Evolutionary conservation across 2,113 vertebrate genomes (phyloP).

Genomic region (Thalassarche chlororhynchos): DNA sequence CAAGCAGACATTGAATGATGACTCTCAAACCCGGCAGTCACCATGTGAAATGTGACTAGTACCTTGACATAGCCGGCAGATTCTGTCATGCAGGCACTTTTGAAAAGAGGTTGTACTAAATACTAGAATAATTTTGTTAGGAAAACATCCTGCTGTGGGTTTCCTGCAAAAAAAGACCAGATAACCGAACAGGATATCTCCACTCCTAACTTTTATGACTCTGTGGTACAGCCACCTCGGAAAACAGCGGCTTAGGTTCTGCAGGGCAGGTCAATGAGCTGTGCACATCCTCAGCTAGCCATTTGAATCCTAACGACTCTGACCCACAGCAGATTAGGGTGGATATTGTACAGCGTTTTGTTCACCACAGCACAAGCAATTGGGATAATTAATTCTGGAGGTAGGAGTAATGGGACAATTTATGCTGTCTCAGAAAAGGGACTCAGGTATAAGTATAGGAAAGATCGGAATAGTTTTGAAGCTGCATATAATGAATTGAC

Average conservation of each 20-base stretch:
- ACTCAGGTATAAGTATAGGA: accelerated
- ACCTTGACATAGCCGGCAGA: constrained; percentile 31
- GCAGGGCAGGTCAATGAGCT: background rate
- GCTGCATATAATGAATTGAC: background rate
- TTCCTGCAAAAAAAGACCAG: background rate
- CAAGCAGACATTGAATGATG: background rate
- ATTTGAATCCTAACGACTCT: background rate
- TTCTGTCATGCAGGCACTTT: constrained; percentile 41
- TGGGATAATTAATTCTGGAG: background rate
- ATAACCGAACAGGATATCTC: constrained; percentile 49
- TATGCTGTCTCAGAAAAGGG: background rate
- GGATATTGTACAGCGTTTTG: background rate
- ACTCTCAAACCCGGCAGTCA: background rate
- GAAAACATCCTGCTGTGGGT: constrained; percentile 62
- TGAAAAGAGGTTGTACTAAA: constrained; percentile 9
- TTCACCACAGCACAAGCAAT: background rate
- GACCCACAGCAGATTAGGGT: background rate
- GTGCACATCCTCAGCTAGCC: background rate
- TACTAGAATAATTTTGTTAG: constrained; percentile 17
- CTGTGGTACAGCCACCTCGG: background rate
- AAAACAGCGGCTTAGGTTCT: background rate
- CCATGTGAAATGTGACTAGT: background rate
- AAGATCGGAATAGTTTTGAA: background rate
- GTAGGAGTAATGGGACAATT: background rate
- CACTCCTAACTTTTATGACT: constrained; percentile 6